Conservation (phyloP, 2,797 vertebrate genomes). For the Cottoperca gobio region DNA sequence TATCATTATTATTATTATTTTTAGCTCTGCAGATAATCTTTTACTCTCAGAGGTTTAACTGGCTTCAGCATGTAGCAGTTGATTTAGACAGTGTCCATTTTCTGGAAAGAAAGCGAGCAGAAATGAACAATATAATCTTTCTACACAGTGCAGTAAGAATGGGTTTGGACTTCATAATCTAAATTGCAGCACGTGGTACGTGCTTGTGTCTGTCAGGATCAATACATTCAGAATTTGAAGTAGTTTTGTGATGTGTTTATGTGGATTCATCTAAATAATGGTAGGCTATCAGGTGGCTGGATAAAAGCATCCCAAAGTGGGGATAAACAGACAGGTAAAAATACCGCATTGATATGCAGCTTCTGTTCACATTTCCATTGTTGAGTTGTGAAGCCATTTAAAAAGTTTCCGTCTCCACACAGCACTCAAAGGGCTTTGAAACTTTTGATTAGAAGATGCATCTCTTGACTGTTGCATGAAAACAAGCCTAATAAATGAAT, state of each 20-base stretch:
- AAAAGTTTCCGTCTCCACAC: constrained; percentile 72
- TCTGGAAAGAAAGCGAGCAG: constrained; percentile 27
- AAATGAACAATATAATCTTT: constrained; percentile 32
- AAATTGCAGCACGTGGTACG: constrained; percentile 48
- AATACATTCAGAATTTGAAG: constrained; percentile 73
- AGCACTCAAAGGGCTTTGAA: constrained; percentile 67
- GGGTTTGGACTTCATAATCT: constrained; percentile 39
- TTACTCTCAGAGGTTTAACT: background rate
- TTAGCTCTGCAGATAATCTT: background rate
- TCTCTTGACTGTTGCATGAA: constrained; percentile 65
- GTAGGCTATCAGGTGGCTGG: constrained; percentile 59
- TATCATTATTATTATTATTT: background rate
- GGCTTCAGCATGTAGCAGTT: background rate
- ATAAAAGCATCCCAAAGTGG: constrained; percentile 77
- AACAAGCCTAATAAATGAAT: constrained; percentile 70
- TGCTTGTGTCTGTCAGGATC: constrained; percentile 63
- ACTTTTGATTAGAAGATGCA: constrained; percentile 74
- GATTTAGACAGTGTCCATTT: constrained; percentile 19
- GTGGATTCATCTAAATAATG: constrained; percentile 79
- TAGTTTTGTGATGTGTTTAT: constrained; percentile 68
- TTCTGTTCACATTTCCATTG: constrained; percentile 71
- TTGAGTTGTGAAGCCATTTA: constrained; percentile 69
- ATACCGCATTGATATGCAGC: constrained; percentile 72
- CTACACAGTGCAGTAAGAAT: constrained; percentile 14
- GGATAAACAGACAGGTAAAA: constrained; percentile 78